Evolutionary conservation across 2,797 vertebrate genomes (phyloP), one percentile per base, ranked within the genome.

Genomic region (Echeneis naucrates): DNA sequence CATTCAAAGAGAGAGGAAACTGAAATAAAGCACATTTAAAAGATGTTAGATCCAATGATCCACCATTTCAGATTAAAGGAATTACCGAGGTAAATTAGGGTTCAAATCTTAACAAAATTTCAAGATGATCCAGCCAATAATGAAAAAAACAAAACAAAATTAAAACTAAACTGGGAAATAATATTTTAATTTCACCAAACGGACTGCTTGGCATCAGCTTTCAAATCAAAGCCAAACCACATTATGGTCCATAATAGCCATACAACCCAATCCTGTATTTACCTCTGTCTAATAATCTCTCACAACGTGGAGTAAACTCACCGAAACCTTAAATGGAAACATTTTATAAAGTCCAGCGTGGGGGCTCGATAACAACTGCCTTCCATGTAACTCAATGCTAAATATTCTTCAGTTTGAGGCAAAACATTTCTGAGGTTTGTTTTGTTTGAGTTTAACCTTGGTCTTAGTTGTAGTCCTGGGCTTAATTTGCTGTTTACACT

Each of bases 261-360:
- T 59, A 45, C 48, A 75, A 75, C 71, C 77, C 72, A 79, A 54
- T 58, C 71, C 73, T 68, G 45, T 70, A 54, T 74, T 77, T 67
- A 81, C 81, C 91, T 68, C 74, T 83, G 77, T 82, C 23, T 38
- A 72, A 78, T 76, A 69, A 72, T 81, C 72, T 83, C 58, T 42
- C 45, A 60, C 80, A 88, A 82, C 80, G 85, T 77, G 80, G 79
- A 85, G 86, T 86, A 92, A 85, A 92, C 90, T 90, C 85, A 92
- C 87, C 70, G 80, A 83, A 86, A 82, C 88, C 87, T 89, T 91
- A 88, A 92, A 94, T 92, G 87, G 92, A 95, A 95, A 93, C 86
- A 91, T 91, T 92, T 92, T 87, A 83, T 82, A 87, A 86, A 81
- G 77, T 85, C 81, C 80, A 69, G 87, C 73, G 64, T 83, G 60